Percentiles rank a stretch among this genome's conserved stretches.
phyloP scores from a whole-genome alignment of 2,888 invertebrate species.

The Diadromus collaris region DNA sequence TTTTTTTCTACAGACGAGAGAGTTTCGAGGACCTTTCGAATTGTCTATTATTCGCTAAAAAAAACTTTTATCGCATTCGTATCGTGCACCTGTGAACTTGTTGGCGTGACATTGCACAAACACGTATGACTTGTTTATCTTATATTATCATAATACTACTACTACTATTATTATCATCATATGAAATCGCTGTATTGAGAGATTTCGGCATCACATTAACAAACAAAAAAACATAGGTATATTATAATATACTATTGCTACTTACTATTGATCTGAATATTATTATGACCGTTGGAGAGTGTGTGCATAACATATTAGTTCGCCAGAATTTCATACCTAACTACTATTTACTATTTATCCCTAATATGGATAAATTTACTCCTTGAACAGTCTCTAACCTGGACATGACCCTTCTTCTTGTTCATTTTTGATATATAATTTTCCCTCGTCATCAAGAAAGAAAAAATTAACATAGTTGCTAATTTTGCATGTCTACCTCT shows the following conservation, averaged over 20 bases:
- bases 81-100: slow-evolving; percentile 72
- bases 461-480: slow-evolving; percentile 38
- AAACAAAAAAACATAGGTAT: slow-evolving; percentile 51
- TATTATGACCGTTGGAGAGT: slow-evolving; percentile 36
- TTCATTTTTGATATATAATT: slow-evolving; percentile 41
- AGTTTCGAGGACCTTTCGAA: background rate
- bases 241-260: slow-evolving; percentile 34
- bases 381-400: slow-evolving; percentile 8
- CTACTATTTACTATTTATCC: slow-evolving; percentile 32
- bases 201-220: slow-evolving; percentile 51
- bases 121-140: slow-evolving; percentile 69
- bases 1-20: background rate
- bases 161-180: slow-evolving; percentile 27
- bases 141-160: slow-evolving; percentile 46
- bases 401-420: slow-evolving; percentile 30
- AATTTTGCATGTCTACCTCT: slow-evolving; percentile 58
- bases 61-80: slow-evolving; percentile 65
- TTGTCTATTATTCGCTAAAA: background rate
- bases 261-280: slow-evolving; percentile 36
- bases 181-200: slow-evolving; percentile 50
- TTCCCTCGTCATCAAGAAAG: slow-evolving; percentile 24
- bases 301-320: slow-evolving; percentile 35
- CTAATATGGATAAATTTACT: slow-evolving; percentile 23
- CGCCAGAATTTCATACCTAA: slow-evolving; percentile 12
- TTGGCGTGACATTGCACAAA: slow-evolving; percentile 74